Percentiles rank a stretch among this genome's conserved stretches.
phyloP scores from a whole-genome alignment of 2,797 vertebrate genomes.

The Tiaroga cobitis region DNA sequence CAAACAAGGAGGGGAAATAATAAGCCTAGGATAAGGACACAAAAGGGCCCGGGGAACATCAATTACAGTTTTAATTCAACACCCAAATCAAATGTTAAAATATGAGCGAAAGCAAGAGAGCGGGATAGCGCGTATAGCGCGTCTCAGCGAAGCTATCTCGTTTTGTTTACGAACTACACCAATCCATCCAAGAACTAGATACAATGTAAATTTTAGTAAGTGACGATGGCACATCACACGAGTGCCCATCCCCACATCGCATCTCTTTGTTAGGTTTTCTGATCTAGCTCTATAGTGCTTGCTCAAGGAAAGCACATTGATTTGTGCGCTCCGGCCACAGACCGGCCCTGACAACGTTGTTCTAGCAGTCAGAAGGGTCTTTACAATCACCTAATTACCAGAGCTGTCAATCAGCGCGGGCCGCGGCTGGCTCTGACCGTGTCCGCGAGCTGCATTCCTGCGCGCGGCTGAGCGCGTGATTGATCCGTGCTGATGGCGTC shows the following conservation, averaged over 20 bases:
- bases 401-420: conserved; percentile 94
- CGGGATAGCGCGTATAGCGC: background rate
- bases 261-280: conserved; percentile 71
- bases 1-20: conserved; percentile 62
- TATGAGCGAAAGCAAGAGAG: conserved; percentile 6
- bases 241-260: conserved; percentile 49
- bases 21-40: conserved; percentile 52
- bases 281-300: conserved; percentile 72
- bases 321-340: conserved; percentile 88
- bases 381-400: conserved; percentile 98
- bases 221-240: conserved; percentile 34
- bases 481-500: conserved; percentile 96
- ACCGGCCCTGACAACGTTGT: conserved; percentile 97
- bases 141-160: background rate
- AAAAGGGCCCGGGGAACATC: conserved; percentile 34
- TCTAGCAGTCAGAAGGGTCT: conserved; percentile 90
- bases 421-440: conserved; percentile 80
- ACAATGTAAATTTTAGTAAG: conserved; percentile 28
- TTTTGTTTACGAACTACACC: conserved; percentile 35
- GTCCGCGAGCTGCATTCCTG: conserved; percentile 88
- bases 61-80: conserved; percentile 54
- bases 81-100: conserved; percentile 58
- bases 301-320: conserved; percentile 89
- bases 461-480: conserved; percentile 86
- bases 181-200: background rate